Evolutionary conservation across 2,113 vertebrate genomes (phyloP), one percentile per base, ranked within the genome.

Genomic region (Oenanthe oenanthe): DNA sequence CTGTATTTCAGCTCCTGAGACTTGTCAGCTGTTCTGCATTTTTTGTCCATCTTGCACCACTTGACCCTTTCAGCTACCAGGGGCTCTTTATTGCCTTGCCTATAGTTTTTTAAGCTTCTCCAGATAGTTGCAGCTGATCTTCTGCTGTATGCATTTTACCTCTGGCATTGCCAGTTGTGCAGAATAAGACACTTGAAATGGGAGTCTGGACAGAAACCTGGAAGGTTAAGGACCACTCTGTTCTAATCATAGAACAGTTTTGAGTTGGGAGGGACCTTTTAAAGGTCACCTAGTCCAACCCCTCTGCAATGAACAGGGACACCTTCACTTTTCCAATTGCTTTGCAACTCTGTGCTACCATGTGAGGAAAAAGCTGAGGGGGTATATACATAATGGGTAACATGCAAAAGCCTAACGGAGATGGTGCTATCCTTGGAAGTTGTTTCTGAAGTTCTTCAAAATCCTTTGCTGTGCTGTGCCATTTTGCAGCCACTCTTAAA

Each of bases 11-110:
- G 43, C 48, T 50, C 58, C n/a, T 28, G 51, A 81, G 84, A 48
- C 32, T 81, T 87, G 60, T 79, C 93, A 94, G 9, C 60, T 74
- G 38, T 38, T 89, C 32, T 47, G 54, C 22, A 14, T 77, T 90
- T 92, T 86, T 74, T 63, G 56, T 62, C 66, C 19, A 7, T 82
- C 50, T 80, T 63, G 45, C 42, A 54, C 71, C 61, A 22, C 56
- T 89, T 85, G 65, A 87, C 68, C 61, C 73, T 78, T 84, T 92
- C 34, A 50, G 57, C 40, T 91, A 29, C 65, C 47, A 77, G 65
- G 51, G 51, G 42, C 11, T 79, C 28, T 75, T 36, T 28, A 56
- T n/a, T 63, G 11, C 40, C 56, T 90, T 51, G n/a, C 20, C 74
- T 92, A 24, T 71, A 43, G 13, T 45, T 71, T 58, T 42, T 18